phyloP scores from a whole-genome alignment of 2,888 invertebrate genomes.

The Pterostichus madidus region DNA sequence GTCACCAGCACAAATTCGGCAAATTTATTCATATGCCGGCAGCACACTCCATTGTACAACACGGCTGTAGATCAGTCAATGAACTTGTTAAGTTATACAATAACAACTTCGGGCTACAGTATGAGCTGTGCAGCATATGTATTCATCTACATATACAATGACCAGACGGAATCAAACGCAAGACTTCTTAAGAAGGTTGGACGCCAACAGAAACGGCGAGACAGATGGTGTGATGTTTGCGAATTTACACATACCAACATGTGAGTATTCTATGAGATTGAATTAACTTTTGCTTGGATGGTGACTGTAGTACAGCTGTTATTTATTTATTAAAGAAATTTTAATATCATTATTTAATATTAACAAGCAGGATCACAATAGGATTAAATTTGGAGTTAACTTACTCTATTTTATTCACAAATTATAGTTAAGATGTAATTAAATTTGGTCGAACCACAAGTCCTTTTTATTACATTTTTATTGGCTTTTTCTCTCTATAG shows the following conservation, averaged over 20 bases:
- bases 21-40: slow-evolving; percentile 36
- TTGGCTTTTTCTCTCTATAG: too few species aligned
- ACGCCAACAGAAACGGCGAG: not conserved
- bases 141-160: slow-evolving; percentile 37
- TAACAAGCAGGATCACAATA: too few species aligned
- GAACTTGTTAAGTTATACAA: slow-evolving; percentile 46
- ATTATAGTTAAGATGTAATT: too few species aligned
- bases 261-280: not conserved
- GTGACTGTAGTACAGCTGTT: too few species aligned
- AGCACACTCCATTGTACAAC: slow-evolving; percentile 35
- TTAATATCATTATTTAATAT: not conserved
- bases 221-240: slow-evolving; percentile 12
- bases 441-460: too few species aligned
- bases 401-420: not conserved
- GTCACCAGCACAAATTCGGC: slow-evolving; percentile 42
- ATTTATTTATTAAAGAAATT: not conserved
- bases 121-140: slow-evolving; percentile 13
- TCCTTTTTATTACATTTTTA: too few species aligned
- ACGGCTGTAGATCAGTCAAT: slow-evolving; percentile 36
- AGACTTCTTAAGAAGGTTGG: slow-evolving; percentile 2
- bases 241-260: not conserved
- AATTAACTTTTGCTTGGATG: not conserved
- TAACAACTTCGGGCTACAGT: slow-evolving; percentile 26
- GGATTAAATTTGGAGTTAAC: not conserved
- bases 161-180: not conserved